Conservation (phyloP, 1,140 invertebrate species). For the Elysia chlorotica region DNA sequence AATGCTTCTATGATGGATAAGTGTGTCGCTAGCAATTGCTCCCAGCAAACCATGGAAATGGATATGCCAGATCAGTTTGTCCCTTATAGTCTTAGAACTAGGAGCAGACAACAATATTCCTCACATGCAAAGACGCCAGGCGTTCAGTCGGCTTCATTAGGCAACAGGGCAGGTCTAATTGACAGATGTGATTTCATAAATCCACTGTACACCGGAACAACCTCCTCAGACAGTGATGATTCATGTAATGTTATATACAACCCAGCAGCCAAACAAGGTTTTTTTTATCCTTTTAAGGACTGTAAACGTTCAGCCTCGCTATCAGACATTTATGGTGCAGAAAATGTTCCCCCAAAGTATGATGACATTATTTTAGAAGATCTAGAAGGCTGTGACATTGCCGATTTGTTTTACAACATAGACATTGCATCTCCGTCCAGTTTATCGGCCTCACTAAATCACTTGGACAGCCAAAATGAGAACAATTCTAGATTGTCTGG, state of each 20-base stretch:
- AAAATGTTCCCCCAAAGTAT: background rate
- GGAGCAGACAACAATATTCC: background rate
- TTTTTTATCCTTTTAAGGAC: background rate
- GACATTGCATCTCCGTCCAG: background rate
- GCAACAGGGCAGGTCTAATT: background rate
- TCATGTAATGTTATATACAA: background rate
- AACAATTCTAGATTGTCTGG: background rate
- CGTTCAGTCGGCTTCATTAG: background rate
- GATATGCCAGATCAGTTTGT: background rate
- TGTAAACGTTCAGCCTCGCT: background rate
- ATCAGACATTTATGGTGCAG: background rate
- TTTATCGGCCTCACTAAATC: background rate
- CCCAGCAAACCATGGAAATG: background rate
- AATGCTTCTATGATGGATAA: too few species aligned
- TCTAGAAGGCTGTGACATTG: conserved; percentile 4
- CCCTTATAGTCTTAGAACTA: background rate
- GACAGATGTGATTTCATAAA: background rate
- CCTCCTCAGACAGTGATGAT: background rate
- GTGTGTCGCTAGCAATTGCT: too few species aligned
- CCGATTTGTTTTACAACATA: background rate
- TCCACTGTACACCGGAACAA: background rate
- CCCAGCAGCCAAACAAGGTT: background rate
- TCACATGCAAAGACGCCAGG: background rate
- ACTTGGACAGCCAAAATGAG: background rate
- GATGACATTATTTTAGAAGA: conserved; percentile 5